These are phyloP conservation scores for Myrmecophaga tridactyla DNA, from an alignment of 2,113 vertebrate species.

Conservation along the genomic window DNA sequence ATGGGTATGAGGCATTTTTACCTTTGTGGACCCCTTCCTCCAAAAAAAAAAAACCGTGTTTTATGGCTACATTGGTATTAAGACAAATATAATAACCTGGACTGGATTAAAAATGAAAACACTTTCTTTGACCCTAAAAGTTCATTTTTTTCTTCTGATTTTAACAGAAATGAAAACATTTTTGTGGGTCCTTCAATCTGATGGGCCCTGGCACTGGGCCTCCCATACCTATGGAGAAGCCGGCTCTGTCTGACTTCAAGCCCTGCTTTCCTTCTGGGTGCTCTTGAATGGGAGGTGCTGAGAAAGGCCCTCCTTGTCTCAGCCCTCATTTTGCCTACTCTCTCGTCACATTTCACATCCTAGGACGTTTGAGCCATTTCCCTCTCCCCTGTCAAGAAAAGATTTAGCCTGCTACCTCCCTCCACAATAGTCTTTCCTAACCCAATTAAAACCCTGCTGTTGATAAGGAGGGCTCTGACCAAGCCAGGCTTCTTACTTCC, in stretches of 20 bases:
- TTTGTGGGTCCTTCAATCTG: not conserved
- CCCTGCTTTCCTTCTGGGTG: not conserved
- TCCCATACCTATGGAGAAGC: not conserved
- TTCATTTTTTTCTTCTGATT: not conserved
- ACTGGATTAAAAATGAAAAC: conserved; percentile 27
- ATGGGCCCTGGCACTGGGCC: not conserved
- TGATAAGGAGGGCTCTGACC: not conserved
- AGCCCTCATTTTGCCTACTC: not conserved
- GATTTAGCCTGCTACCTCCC: not conserved
- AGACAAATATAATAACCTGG: not conserved
- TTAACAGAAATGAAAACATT: not conserved
- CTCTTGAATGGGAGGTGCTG: not conserved
- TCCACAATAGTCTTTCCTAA: conserved; percentile 18
- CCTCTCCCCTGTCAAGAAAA: not conserved
- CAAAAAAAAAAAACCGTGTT: not conserved
- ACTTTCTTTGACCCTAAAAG: not conserved
- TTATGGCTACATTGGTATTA: not conserved
- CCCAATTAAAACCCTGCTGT: conserved; percentile 6
- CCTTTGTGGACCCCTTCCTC: not conserved
- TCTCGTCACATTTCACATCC: not conserved
- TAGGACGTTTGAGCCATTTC: not conserved
- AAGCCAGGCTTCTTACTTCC: not conserved
- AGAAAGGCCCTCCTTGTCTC: not conserved
- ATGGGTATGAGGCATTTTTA: not conserved
- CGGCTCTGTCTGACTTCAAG: not conserved